Evolutionary conservation across 2,888 invertebrate genomes (phyloP).

Genomic region (Platynereis dumerilii): DNA sequence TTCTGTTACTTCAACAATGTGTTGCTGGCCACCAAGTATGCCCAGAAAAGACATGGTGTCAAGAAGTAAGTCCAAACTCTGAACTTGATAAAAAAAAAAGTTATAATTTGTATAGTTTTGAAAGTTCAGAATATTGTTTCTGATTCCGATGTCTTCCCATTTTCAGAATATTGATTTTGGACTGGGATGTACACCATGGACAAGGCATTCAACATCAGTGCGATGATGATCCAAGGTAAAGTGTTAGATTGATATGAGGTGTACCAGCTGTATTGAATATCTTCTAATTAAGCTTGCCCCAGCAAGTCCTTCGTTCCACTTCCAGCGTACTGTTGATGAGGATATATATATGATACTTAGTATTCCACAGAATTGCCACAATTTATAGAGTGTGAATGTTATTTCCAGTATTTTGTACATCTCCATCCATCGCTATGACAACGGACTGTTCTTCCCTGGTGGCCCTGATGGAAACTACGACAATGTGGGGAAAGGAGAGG

Average conservation of each 20-base stretch:
- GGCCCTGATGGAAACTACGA: constrained; percentile 70
- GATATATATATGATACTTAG: too few species aligned
- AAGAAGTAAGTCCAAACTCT: constrained; percentile 65
- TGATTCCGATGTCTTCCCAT: neutral
- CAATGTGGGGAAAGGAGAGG: constrained; percentile 71
- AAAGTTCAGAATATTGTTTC: neutral
- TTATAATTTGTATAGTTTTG: neutral
- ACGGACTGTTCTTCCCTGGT: constrained; percentile 84
- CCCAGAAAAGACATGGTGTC: constrained; percentile 69
- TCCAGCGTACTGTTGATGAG: too few species aligned
- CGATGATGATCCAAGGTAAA: constrained; percentile 70
- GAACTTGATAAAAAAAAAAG: neutral
- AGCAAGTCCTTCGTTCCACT: too few species aligned
- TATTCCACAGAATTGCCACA: too few species aligned
- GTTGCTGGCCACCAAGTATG: constrained; percentile 81
- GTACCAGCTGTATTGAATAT: too few species aligned
- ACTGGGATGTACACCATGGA: constrained; percentile 97
- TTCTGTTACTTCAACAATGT: constrained; percentile 89
- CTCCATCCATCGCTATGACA: constrained; percentile 90
- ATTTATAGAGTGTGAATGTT: too few species aligned
- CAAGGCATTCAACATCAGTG: constrained; percentile 77
- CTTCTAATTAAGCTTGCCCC: too few species aligned
- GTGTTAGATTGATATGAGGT: too few species aligned
- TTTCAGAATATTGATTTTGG: constrained; percentile 78
- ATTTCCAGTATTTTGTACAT: constrained; percentile 77